Conservation (phyloP, 2,797 vertebrate species). For the Lutjanus argentimaculatus region DNA sequence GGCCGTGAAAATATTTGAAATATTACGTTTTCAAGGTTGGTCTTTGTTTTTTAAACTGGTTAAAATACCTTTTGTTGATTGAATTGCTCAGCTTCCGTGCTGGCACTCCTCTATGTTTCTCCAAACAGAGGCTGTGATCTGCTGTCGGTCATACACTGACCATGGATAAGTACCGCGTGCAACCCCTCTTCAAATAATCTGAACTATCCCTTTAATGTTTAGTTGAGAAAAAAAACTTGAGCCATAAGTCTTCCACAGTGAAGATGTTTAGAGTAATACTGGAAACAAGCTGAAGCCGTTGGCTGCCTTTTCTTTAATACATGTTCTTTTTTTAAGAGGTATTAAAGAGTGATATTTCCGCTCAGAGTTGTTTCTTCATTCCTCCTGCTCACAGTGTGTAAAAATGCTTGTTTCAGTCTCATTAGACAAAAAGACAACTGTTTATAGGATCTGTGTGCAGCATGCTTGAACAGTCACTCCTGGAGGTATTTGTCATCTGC, state of each 20-base stretch:
- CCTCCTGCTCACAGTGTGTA: background rate
- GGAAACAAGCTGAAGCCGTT: conserved; percentile 61
- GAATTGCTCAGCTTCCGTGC: too few relatives aligned
- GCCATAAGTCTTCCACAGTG: conserved; percentile 59
- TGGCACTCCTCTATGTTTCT: too few relatives aligned
- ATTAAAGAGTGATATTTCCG: conserved; percentile 73
- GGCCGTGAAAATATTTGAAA: too few relatives aligned
- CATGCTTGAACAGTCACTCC: background rate
- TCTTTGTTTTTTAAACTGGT: too few relatives aligned
- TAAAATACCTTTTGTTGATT: too few relatives aligned
- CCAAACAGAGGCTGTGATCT: too few relatives aligned
- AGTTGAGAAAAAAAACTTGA: conserved; percentile 46
- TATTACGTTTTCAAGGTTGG: too few relatives aligned
- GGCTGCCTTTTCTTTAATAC: conserved; percentile 70
- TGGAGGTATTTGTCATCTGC: conserved; percentile 40
- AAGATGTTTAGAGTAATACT: conserved; percentile 59
- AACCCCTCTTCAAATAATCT: too few relatives aligned
- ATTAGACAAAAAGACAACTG: conserved; percentile 11
- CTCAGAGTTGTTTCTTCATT: conserved; percentile 46
- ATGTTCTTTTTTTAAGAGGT: conserved; percentile 52
- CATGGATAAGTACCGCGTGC: too few relatives aligned
- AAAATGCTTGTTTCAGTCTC: conserved; percentile 17
- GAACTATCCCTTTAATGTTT: background rate
- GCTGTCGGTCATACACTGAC: too few relatives aligned
- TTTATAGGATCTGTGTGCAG: background rate